phyloP scores from a whole-genome alignment of 2,797 vertebrate species.

The Paedocypris micromegethes region DNA sequence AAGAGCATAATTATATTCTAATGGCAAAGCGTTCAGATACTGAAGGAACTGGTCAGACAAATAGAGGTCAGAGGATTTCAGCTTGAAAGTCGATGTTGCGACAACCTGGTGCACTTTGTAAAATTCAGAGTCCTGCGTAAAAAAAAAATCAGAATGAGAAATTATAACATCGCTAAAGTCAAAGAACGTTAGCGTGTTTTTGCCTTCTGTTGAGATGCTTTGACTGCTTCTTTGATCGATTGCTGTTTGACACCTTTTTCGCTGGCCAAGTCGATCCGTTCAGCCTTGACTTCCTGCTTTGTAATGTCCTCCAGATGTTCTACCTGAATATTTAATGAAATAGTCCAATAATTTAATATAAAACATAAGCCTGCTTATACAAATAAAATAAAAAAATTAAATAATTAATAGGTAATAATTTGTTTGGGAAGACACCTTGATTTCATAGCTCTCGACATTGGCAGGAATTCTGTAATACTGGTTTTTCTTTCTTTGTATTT shows the following conservation, averaged over 20 bases:
- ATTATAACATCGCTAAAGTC: neutral
- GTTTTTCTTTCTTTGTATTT: constrained; percentile 61
- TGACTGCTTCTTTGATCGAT: constrained; percentile 64
- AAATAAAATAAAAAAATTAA: neutral
- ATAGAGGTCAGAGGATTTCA: constrained; percentile 71
- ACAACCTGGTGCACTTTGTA: constrained; percentile 81
- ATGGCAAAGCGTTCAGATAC: constrained; percentile 79
- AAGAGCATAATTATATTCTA: constrained; percentile 86
- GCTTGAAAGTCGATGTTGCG: constrained; percentile 77
- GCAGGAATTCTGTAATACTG: constrained; percentile 76
- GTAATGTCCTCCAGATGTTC: constrained; percentile 69
- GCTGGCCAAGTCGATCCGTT: constrained; percentile 34
- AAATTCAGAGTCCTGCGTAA: constrained; percentile 81
- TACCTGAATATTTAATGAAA: constrained; percentile 58
- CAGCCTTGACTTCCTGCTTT: constrained; percentile 40
- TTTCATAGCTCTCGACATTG: constrained; percentile 77
- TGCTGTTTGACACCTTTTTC: fast-evolving
- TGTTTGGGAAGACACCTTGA: constrained; percentile 68
- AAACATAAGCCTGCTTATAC: neutral
- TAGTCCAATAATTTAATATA: neutral
- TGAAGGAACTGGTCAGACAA: constrained; percentile 78
- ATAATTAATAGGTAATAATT: neutral
- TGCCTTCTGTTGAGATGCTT: constrained; percentile 80
- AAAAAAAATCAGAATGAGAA: neutral
- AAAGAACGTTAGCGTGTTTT: constrained; percentile 5